phyloP scores from a whole-genome alignment of 2,797 vertebrate species.

The Acrossocheilus wenchowensis region DNA sequence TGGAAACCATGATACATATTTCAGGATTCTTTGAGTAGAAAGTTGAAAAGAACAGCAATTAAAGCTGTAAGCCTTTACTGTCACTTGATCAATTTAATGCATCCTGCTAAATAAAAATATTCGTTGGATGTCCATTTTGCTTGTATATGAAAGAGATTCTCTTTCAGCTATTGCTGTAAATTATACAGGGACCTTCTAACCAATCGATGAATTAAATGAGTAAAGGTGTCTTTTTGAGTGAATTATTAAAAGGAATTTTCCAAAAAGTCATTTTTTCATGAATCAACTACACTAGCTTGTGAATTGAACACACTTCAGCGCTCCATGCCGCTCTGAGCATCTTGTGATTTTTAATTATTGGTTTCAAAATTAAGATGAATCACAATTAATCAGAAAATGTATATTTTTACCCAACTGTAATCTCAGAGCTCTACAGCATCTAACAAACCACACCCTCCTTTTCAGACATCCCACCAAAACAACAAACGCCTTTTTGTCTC shows the following conservation, averaged over 20 bases:
- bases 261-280: background rate
- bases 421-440: background rate
- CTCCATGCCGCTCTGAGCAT: background rate
- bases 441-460: background rate
- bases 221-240: background rate
- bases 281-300: background rate
- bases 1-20: background rate
- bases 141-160: background rate
- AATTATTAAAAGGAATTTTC: background rate
- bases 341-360: background rate
- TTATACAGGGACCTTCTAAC: background rate
- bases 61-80: background rate
- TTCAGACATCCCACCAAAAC: conserved; percentile 6
- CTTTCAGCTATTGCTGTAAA: background rate
- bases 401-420: background rate
- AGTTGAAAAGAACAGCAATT: too few species aligned
- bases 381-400: background rate
- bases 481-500: background rate
- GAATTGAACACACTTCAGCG: background rate
- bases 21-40: too few species aligned
- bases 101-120: too few species aligned
- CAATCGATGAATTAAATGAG: background rate
- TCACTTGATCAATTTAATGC: too few species aligned
- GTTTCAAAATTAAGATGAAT: background rate
- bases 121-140: background rate